phyloP scores from a whole-genome alignment of 92 coral and sea anemone species.

The Porites lobata region DNA sequence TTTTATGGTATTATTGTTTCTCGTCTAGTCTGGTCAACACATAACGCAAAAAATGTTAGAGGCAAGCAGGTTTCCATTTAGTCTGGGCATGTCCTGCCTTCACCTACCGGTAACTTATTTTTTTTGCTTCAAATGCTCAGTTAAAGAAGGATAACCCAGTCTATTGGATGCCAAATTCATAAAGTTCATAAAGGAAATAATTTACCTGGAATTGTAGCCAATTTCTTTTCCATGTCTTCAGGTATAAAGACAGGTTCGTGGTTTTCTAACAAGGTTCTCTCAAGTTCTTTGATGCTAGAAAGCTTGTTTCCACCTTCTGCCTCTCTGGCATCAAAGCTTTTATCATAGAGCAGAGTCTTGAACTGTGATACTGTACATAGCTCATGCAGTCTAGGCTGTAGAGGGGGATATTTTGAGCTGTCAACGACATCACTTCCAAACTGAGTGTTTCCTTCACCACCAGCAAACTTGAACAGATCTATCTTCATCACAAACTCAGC shows the following conservation, averaged over 20 bases:
- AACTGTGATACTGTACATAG: conserved; percentile 47
- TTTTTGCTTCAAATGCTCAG: too few relatives aligned
- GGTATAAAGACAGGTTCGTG: conserved; percentile 19
- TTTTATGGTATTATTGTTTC: too few relatives aligned
- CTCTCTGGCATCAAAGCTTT: not conserved
- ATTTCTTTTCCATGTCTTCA: conserved; percentile 2
- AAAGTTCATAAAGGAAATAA: not conserved
- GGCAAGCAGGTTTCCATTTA: too few relatives aligned
- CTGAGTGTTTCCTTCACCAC: conserved; percentile 68
- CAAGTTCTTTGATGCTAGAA: not conserved
- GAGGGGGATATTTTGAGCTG: conserved; percentile 25
- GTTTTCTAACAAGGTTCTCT: not conserved
- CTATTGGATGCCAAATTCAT: not conserved
- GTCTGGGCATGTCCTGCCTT: too few relatives aligned
- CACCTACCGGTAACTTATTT: too few relatives aligned
- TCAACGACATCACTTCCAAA: conserved; percentile 48
- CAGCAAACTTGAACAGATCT: conserved; percentile 61
- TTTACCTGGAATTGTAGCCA: conserved; percentile 44
- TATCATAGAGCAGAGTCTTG: not conserved
- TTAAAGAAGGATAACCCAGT: not conserved
- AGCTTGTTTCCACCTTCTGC: not conserved
- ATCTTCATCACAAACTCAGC: conserved; percentile 57
- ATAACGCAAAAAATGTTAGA: too few relatives aligned
- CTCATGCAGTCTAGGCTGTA: conserved; percentile 17
- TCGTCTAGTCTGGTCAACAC: too few relatives aligned